Percentiles rank a stretch among this genome's conserved stretches.
Evolutionary conservation across 1,140 invertebrate species (phyloP).

Genomic region (Zeugodacus cucurbitae): DNA sequence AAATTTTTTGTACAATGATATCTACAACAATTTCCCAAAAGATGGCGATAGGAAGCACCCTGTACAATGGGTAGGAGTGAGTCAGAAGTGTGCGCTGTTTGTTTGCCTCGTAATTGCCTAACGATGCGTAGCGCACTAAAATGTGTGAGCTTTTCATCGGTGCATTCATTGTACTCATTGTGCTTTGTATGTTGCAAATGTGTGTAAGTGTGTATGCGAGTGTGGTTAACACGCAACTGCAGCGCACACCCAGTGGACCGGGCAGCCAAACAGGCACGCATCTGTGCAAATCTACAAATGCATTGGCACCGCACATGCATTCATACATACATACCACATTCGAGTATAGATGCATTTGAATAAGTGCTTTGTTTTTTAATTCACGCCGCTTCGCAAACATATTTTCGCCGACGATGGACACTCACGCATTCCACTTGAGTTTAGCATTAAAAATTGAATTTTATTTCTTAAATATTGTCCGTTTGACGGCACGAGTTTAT

Average conservation of each 20-base stretch:
- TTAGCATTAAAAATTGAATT: not conserved
- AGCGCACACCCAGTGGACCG: not conserved
- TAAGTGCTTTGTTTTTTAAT: not conserved
- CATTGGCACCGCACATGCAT: not conserved
- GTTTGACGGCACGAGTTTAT: not conserved
- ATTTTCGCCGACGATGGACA: not conserved
- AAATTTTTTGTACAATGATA: too few relatives aligned
- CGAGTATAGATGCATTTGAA: not conserved
- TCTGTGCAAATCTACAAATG: not conserved
- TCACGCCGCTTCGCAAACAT: not conserved
- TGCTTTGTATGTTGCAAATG: not conserved
- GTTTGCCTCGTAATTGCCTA: slow-evolving; percentile 8
- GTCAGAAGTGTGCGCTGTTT: not conserved
- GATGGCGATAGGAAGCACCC: too few relatives aligned
- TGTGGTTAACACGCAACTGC: not conserved
- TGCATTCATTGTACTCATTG: slow-evolving; percentile 14
- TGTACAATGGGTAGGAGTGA: not conserved
- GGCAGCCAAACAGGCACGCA: slow-evolving; percentile 4
- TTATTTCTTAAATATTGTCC: not conserved
- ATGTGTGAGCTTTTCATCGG: not conserved
- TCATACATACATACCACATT: not conserved
- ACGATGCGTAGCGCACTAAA: not conserved
- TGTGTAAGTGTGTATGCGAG: too few relatives aligned
- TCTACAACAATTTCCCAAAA: too few relatives aligned
- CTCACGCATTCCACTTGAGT: not conserved